Conservation (phyloP, 2,113 vertebrate genomes). For the Fulica atra region DNA sequence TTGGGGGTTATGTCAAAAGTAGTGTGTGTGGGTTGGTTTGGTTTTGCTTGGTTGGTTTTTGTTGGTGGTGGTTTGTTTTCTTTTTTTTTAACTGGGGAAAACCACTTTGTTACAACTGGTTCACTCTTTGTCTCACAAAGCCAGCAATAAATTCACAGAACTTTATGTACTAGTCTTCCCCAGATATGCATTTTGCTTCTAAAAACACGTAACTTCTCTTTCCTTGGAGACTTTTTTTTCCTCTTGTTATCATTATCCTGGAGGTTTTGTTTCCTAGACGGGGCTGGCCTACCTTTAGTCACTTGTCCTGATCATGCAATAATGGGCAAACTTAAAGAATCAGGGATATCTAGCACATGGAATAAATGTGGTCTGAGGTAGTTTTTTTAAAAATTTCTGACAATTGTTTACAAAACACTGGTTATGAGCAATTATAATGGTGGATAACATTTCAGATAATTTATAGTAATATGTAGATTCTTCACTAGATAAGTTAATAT, state of each 20-base stretch:
- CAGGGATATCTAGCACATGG: not conserved
- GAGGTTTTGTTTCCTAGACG: not conserved
- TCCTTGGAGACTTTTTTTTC: not conserved
- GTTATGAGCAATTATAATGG: not conserved
- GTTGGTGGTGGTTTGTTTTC: too few species aligned
- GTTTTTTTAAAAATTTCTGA: not conserved
- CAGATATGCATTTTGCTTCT: not conserved
- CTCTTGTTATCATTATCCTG: not conserved
- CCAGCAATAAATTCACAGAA: not conserved
- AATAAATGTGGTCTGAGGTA: not conserved
- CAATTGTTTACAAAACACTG: not conserved
- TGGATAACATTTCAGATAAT: not conserved
- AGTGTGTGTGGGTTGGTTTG: not conserved
- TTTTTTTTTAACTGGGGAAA: not conserved
- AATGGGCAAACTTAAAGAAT: not conserved
- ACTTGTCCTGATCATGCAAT: not conserved
- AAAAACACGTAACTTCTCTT: not conserved
- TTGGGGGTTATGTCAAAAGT: not conserved
- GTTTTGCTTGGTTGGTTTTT: too few species aligned
- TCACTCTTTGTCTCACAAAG: not conserved
- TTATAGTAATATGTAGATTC: not conserved
- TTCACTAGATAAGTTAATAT: not conserved
- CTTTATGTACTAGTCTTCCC: not conserved
- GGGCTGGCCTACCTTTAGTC: not conserved
- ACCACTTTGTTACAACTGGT: not conserved